Base-by-base conservation (phyloP, 2,113 vertebrate genomes). In the Barbus barbus region DNA sequence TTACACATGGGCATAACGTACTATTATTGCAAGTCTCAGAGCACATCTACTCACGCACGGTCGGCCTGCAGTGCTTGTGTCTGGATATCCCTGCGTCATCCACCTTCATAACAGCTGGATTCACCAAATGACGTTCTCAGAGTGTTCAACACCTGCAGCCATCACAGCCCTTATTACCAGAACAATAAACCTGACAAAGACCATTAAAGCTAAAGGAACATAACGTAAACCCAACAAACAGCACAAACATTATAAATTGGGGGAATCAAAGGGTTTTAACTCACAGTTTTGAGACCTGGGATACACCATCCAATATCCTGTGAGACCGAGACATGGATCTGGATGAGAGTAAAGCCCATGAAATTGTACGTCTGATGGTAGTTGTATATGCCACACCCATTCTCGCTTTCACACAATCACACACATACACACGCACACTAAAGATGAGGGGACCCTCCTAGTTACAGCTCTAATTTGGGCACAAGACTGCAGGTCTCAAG, bases 401-500 rank as follows among this genome's bases (percentile, higher is more conserved):
- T 67, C 61, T n/a, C 9, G 11, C 69, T 22, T 65, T 14, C 46
- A 82, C 80, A 74, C 36, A 48, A 16, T 73, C 63, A 18, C 61
- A 63, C 60, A 63, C 63, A 18, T 31, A 33, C 46, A 63, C 74
- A 31, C 72, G 69, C 28, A 44, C 28, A 82, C 33, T 53, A 22
- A 63, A 20, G 65, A 31, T 53, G 18, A 81, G 65, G 73, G 53
- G 84, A 87, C 72, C 81, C 84, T 86, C 81, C 77, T 88, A 74
- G 84, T 81, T 81, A 88, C 87, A 26, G 82, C 44, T 71, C 87
- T 84, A 86, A 86, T 78, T 82, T 82, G 56, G 36, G 56, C 56
- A 44, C 72, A 78, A 16, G 24, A n/a, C 81, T 69, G 44, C 24
- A 73, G 33, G 78, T 86, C 87, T 84, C 87, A 24, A 69, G 82